Percentiles rank a stretch among this genome's conserved stretches.
These are phyloP conservation scores for Xerus inauris DNA, from an alignment of 2,113 vertebrate species.

Conservation along the genomic window DNA sequence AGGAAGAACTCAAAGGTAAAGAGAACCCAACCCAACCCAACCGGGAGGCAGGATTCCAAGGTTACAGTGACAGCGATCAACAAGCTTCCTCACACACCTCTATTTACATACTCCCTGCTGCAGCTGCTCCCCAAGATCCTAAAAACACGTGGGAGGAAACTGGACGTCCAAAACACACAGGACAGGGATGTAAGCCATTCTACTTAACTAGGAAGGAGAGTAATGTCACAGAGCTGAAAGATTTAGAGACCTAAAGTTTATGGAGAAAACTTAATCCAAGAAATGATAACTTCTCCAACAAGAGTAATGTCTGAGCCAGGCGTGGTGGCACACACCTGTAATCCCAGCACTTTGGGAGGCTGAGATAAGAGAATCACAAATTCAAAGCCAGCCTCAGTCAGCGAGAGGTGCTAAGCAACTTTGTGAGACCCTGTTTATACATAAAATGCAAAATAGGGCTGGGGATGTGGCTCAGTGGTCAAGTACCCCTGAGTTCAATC, in stretches of 20 bases:
- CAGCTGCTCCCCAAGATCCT: background rate
- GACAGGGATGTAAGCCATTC: background rate
- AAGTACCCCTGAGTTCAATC: no score
- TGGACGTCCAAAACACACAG: background rate
- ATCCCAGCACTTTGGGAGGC: no score
- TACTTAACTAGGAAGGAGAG: background rate
- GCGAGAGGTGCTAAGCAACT: no score
- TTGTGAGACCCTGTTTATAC: no score
- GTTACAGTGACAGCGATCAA: background rate
- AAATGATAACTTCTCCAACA: background rate
- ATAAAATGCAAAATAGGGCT: no score
- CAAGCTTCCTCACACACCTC: background rate
- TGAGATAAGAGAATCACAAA: no score
- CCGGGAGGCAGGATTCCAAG: background rate
- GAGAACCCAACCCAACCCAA: background rate
- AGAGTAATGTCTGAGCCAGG: background rate
- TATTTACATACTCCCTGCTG: fast-evolving
- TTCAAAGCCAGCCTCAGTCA: no score
- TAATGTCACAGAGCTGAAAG: background rate
- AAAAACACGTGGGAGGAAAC: background rate
- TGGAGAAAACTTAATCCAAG: background rate
- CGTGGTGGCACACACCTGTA: no score
- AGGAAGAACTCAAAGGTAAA: background rate
- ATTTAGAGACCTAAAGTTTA: background rate
- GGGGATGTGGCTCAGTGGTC: no score